Percentiles rank a stretch among this genome's conserved stretches.
These are phyloP conservation scores for Nanorana parkeri DNA, from an alignment of 2,113 vertebrate genomes.

Conservation along the genomic window DNA sequence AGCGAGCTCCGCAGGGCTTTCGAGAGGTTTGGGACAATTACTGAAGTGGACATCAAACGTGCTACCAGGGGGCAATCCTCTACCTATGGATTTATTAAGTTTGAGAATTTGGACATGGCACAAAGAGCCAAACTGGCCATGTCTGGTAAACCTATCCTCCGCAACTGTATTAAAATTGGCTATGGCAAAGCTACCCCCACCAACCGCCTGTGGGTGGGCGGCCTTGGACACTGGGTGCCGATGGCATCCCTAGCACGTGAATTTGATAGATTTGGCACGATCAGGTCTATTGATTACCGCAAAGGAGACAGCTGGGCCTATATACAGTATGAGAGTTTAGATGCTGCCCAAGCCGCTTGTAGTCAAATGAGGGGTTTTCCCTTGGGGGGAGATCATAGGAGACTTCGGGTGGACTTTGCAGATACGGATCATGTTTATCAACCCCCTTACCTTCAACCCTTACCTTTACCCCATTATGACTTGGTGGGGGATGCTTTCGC, in stretches of 20 bases:
- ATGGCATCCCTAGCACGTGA: conserved; percentile 91
- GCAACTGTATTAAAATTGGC: conserved; percentile 94
- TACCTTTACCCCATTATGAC: conserved; percentile 92
- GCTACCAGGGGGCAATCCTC: conserved; percentile 88
- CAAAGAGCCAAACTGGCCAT: conserved; percentile 95
- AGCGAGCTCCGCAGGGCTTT: conserved; percentile 89
- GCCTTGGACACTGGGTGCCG: conserved; percentile 94
- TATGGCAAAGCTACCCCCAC: conserved; percentile 97
- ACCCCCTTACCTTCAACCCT: conserved; percentile 91
- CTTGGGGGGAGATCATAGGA: conserved; percentile 89
- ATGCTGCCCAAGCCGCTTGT: conserved; percentile 94
- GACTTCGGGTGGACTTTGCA: conserved; percentile 93
- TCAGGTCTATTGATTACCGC: conserved; percentile 95
- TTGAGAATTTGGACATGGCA: conserved; percentile 97
- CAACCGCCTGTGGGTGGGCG: conserved; percentile 94
- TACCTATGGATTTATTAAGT: conserved; percentile 96
- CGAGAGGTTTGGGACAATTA: conserved; percentile 95
- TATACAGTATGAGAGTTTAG: conserved; percentile 97
- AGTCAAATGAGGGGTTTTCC: conserved; percentile 96
- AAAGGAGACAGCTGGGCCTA: conserved; percentile 98
- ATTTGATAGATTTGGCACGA: conserved; percentile 97
- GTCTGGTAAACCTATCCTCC: conserved; percentile 94
- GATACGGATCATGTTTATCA: conserved; percentile 95
- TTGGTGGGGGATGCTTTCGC: conserved; percentile 92
- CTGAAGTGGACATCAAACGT: conserved; percentile 95